A percentile compares a stretch with the other conserved stretches of the same genome.
Conservation (phyloP, 2,113 vertebrate species). For the Caranx ignobilis region DNA sequence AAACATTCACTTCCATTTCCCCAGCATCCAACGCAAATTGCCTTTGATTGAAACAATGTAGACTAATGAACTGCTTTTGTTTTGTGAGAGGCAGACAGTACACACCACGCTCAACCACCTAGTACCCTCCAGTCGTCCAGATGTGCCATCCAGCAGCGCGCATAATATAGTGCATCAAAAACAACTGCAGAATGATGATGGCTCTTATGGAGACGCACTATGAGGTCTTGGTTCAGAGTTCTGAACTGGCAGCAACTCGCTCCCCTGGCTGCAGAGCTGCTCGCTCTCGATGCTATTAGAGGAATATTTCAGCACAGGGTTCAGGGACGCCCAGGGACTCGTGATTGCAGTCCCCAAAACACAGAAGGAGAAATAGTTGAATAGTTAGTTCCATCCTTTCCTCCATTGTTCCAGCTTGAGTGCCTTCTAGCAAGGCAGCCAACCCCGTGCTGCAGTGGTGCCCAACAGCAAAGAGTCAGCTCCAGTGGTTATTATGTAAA, state of each 20-base stretch:
- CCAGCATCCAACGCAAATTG: constrained; percentile 62
- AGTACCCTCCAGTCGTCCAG: constrained; percentile 72
- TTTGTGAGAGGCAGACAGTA: constrained; percentile 46
- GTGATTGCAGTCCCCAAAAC: constrained; percentile 8
- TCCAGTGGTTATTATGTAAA: constrained; percentile 30
- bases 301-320: constrained; percentile 74
- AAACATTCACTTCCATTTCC: constrained; percentile 57
- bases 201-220: constrained; percentile 26
- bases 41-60: constrained; percentile 75
- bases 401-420: constrained; percentile 15
- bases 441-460: constrained; percentile 35
- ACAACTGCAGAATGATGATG: constrained; percentile 31
- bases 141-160: constrained; percentile 73
- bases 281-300: constrained; percentile 84
- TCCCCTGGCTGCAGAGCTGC: constrained; percentile 33
- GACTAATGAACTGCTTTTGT: constrained; percentile 74
- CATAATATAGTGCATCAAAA: constrained; percentile 62
- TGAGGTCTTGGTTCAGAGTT: constrained; percentile 32
- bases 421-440: constrained; percentile 42
- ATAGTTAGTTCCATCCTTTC: constrained; percentile 38
- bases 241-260: constrained; percentile 17
- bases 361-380: constrained; percentile 1
- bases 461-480: constrained; percentile 1
- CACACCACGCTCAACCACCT: constrained; percentile 56
- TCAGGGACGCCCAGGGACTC: constrained; percentile 16